These are phyloP conservation scores for Eurypyga helias DNA, from an alignment of 2,113 vertebrate species.

Conservation along the genomic window DNA sequence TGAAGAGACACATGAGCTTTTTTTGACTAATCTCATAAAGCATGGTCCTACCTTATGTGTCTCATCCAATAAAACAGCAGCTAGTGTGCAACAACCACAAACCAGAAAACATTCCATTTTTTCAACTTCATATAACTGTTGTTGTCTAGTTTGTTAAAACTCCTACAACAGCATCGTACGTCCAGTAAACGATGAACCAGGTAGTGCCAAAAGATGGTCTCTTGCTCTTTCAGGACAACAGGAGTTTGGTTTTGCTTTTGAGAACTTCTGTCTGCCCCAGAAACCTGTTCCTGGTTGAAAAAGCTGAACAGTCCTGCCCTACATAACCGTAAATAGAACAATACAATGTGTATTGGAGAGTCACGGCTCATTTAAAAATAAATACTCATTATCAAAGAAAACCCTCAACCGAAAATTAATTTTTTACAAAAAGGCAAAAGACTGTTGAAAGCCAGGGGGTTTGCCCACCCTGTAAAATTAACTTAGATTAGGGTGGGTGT, in stretches of 20 bases:
- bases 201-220: not conserved
- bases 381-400: not conserved
- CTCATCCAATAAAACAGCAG: not conserved
- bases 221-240: not conserved
- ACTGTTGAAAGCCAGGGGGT: not conserved
- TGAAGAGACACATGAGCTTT: not conserved
- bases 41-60: rapidly evolving
- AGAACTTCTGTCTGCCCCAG: not conserved
- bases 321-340: not conserved
- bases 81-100: not conserved
- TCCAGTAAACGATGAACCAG: not conserved
- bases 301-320: not conserved
- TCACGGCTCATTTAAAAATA: not conserved
- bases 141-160: not conserved
- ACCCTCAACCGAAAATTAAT: not conserved
- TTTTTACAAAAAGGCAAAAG: not conserved
- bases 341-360: not conserved
- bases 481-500: not conserved
- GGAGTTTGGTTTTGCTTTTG: not conserved
- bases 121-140: not conserved
- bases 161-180: not conserved
- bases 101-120: not conserved
- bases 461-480: not conserved
- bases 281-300: not conserved
- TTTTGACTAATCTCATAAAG: not conserved